Conservation (phyloP, 2,797 vertebrate species). For the Molossus molossus region DNA sequence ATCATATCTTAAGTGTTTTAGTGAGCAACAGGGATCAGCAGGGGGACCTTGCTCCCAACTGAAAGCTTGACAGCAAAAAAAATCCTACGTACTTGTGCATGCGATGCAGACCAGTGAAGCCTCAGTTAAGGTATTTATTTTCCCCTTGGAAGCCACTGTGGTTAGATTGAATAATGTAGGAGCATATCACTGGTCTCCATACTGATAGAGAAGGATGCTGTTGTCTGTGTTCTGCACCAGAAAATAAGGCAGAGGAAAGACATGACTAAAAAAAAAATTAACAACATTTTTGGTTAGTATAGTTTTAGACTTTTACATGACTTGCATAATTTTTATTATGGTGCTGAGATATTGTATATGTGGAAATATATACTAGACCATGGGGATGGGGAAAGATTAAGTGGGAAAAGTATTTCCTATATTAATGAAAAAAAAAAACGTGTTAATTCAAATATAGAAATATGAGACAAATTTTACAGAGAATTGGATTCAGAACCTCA, state of each 20-base stretch:
- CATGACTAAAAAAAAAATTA: background rate
- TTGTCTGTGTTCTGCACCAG: conserved; percentile 52
- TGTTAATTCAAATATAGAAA: background rate
- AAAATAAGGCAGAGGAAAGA: conserved; percentile 6
- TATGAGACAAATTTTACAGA: background rate
- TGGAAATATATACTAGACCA: background rate
- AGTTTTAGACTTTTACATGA: background rate
- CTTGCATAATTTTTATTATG: background rate
- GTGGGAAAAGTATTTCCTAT: background rate
- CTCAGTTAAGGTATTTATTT: conserved; percentile 77
- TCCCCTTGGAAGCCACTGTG: conserved; percentile 76
- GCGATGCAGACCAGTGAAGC: conserved; percentile 74
- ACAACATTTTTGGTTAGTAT: background rate
- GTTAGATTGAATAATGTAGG: conserved; percentile 82
- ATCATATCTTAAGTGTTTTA: conserved; percentile 71
- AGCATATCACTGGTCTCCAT: conserved; percentile 63
- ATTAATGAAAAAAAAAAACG: background rate
- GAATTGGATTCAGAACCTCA: background rate
- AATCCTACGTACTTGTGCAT: conserved; percentile 75
- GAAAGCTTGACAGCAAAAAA: conserved; percentile 80
- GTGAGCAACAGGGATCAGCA: conserved; percentile 72
- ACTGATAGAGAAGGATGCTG: conserved; percentile 44
- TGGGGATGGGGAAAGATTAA: background rate
- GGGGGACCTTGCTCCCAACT: conserved; percentile 71
- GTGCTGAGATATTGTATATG: background rate